Base-by-base conservation (phyloP, 2,888 invertebrate species). In the Nasonovia ribisnigri region DNA sequence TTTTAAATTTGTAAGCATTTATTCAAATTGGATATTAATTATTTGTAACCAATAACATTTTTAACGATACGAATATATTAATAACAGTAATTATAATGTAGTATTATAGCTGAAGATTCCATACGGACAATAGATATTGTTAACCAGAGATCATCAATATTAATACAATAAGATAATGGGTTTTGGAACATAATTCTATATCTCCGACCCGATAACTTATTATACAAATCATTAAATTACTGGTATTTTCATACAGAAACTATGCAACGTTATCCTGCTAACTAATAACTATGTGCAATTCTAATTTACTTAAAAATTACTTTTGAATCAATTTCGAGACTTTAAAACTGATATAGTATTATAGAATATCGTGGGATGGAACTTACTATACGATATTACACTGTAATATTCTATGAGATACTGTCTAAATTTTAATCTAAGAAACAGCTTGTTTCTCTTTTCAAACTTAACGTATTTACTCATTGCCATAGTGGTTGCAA, bases 141-240 rank as follows among this genome's bases (percentile, higher is more conserved):
- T 57, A 86, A 86, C 6, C 57, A 36, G 5, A 46, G 51, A 86
- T 86, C 46, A 91, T 90, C 90, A 26, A 90, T 84, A 54, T 57
- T 51, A 54, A 57, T 91, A 57, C 57, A 43, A 84, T 29, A 84
- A 43, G 48, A 84, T 2, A n/a, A 57, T 36, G 8, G 20, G 20
- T 46, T 60, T 60, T 8, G 46, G 46, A 43, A 60, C 24, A 67
- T 67, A 67, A 90, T 90, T 48, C n/a, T 42, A 60, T 13, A 43
- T 57, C 20, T 57, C 3, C 3, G 43, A 13, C n/a, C 29, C 3
- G 2, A 1, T 10, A 60, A 91, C 43, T 57, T 91, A 90, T 54
- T 36, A 6, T 26, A 91, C 36, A 86, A 84, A 84, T 91, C 91
- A 57, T 57, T 54, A 86, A 91, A 91, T 91, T 48, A 90, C 43